phyloP scores from a whole-genome alignment of 2,797 vertebrate genomes.

The Pseudochromis fuscus region DNA sequence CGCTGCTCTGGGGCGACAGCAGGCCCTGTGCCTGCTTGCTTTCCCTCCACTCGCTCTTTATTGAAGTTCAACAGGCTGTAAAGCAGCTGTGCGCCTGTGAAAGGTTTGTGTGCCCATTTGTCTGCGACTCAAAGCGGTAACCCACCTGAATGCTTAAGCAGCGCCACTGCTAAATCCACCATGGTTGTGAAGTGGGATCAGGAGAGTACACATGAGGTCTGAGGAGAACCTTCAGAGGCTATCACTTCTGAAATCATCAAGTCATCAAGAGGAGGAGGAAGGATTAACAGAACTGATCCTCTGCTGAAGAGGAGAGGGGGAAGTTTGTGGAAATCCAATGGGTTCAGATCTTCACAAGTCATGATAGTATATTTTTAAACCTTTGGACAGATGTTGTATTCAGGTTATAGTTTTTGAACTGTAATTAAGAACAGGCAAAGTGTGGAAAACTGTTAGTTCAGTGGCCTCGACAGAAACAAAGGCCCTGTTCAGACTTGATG shows the following conservation, averaged over 20 bases:
- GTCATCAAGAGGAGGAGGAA: conserved; percentile 19
- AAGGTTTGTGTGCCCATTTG: conserved; percentile 52
- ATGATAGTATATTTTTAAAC: no score
- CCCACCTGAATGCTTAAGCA: conserved; percentile 54
- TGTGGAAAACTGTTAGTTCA: no score
- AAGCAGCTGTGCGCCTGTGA: conserved; percentile 50
- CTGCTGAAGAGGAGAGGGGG: conserved; percentile 8
- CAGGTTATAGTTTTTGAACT: no score
- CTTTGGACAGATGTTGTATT: no score
- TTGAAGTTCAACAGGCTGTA: conserved; percentile 56
- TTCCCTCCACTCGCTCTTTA: conserved; percentile 30
- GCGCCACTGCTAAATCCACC: conserved; percentile 26
- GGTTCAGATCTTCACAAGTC: conserved; percentile 11
- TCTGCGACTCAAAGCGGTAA: conserved; percentile 39
- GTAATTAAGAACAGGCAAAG: no score
- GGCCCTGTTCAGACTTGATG: no score
- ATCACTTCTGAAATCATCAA: conserved; percentile 49
- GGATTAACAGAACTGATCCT: conserved; percentile 27
- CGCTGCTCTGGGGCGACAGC: conserved; percentile 48
- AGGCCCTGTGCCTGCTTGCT: conserved; percentile 43
- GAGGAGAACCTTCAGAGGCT: conserved; percentile 37
- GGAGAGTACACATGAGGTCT: conserved; percentile 18
- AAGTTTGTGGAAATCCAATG: conserved; percentile 9
- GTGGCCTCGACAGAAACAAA: no score
- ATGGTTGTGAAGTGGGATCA: conserved; percentile 52